Percentiles rank a stretch among this genome's conserved stretches.
phyloP scores from a whole-genome alignment of 2,888 invertebrate species.

The Cremastinae sp. region DNA sequence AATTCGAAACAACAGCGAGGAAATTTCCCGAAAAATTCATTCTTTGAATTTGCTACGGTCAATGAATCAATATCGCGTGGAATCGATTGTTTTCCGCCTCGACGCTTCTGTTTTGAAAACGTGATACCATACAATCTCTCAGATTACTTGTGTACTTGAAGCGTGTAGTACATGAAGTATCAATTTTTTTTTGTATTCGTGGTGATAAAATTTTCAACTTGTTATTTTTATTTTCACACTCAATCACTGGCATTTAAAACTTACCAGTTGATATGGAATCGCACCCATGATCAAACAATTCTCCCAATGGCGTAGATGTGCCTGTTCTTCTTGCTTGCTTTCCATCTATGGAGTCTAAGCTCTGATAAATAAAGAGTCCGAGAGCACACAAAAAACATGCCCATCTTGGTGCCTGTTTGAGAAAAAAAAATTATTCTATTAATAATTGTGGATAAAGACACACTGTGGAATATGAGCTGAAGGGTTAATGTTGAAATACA shows the following conservation, averaged over 20 bases:
- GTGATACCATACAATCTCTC: conserved; percentile 44
- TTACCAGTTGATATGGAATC: conserved; percentile 96
- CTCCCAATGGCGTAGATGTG: conserved; percentile 95
- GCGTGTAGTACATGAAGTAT: neutral
- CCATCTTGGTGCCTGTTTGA: conserved; percentile 91
- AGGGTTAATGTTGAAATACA: neutral
- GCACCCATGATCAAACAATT: conserved; percentile 99
- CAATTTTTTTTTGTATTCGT: neutral
- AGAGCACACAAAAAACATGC: conserved; percentile 94
- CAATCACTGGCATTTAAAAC: too few relatives aligned
- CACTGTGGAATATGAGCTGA: neutral
- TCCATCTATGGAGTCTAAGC: conserved; percentile 99
- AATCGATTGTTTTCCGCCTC: conserved; percentile 42
- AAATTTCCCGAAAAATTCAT: conserved; percentile 1
- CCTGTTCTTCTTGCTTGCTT: conserved; percentile 98
- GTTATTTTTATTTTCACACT: too few relatives aligned
- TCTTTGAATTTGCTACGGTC: neutral
- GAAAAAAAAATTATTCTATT: neutral
- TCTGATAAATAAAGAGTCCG: conserved; percentile 98
- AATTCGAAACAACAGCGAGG: neutral
- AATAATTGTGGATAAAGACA: neutral
- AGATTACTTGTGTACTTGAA: conserved; percentile 6
- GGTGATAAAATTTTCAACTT: neutral
- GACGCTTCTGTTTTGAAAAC: conserved; percentile 47
- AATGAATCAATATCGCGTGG: conserved; percentile 1